Evolutionary conservation across 1,140 invertebrate genomes (phyloP), one percentile per base, ranked within the genome.

Genomic region (Trichoplusia ni): DNA sequence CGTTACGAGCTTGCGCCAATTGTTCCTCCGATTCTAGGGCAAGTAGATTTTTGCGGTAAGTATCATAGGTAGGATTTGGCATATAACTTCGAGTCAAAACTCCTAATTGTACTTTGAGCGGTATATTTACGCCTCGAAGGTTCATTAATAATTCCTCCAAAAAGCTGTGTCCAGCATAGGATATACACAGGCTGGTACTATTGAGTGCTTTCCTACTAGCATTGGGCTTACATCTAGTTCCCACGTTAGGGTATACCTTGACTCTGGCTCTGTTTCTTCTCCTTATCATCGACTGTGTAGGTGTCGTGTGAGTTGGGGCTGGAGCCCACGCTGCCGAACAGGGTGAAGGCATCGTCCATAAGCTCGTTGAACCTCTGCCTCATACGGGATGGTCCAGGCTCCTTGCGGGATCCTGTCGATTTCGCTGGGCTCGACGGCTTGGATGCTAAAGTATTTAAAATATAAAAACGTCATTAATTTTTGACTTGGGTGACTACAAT

Each of bases 331-430:
- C 86, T 90, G 3, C 84, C 88, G 60, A 89, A 89, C 16, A 90
- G 71, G n/a, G 82, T 90, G 72, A 86, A 90, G 0, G 89, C 90
- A 56, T 89, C 86, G 40, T 89, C 90, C 76, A 90, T 84, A 3
- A 89, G 72, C 58, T 91, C 90, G 65, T 84, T 91, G 73, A 91
- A 91, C 11, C 90, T 64, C 31, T 86, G 87, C 18, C 88, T 59
- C 89, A 91, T 91, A 7, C 86, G 80, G 0, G 86, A 88, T 0
- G 80, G 67, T 1, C 71, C 76, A 0, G 74, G 38, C 0, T 74
- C 78, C 18, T 72, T 77, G 14, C 72, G 61, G 8, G 53, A 49
- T 2, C 33, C n/a, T 9, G 59, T 38, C 0, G 75, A 66, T 23
- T 67, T 74, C 0, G 76, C 65, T 2, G 84, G 86, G 31, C 78